Percentiles rank a stretch among this genome's conserved stretches.
phyloP scores from a whole-genome alignment of 2,113 vertebrate species.

The Nesogale talazaci region DNA sequence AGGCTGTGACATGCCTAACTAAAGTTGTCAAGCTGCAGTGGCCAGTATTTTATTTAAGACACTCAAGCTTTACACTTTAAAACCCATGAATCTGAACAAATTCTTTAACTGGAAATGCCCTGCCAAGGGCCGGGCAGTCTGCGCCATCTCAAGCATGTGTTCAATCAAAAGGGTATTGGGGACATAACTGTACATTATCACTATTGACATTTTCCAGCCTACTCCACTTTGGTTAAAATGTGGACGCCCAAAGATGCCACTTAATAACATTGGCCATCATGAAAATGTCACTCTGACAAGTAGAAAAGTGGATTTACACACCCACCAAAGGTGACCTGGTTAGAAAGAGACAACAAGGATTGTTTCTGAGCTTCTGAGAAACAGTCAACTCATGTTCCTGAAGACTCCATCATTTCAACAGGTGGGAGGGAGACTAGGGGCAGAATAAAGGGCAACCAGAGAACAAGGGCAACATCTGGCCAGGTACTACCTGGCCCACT shows the following conservation, averaged over 20 bases:
- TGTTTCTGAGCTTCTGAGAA: slow-evolving; percentile 15
- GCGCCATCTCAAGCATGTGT: neutral
- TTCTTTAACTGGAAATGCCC: slow-evolving; percentile 64
- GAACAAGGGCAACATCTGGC: neutral
- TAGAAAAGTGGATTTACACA: slow-evolving; percentile 67
- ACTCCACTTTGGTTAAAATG: slow-evolving; percentile 77
- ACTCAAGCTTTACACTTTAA: slow-evolving; percentile 41
- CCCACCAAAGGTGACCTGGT: slow-evolving; percentile 68
- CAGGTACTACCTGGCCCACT: fast-evolving
- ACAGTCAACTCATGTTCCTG: neutral
- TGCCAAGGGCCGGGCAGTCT: slow-evolving; percentile 38
- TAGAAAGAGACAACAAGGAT: slow-evolving; percentile 53
- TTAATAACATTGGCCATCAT: slow-evolving; percentile 72
- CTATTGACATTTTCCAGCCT: slow-evolving; percentile 73
- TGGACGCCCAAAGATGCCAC: slow-evolving; percentile 71
- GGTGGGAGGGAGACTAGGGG: too few species aligned
- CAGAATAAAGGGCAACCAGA: neutral
- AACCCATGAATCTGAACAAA: slow-evolving; percentile 50
- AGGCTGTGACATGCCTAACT: neutral
- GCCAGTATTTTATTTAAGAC: slow-evolving; percentile 58
- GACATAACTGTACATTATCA: slow-evolving; percentile 69
- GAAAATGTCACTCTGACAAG: slow-evolving; percentile 79
- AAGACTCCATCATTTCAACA: fast-evolving
- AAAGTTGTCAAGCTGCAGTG: neutral
- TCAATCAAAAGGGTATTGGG: slow-evolving; percentile 62